These are phyloP conservation scores for Pomatostomus ruficeps DNA, from an alignment of 2,113 vertebrate genomes.

Conservation along the genomic window DNA sequence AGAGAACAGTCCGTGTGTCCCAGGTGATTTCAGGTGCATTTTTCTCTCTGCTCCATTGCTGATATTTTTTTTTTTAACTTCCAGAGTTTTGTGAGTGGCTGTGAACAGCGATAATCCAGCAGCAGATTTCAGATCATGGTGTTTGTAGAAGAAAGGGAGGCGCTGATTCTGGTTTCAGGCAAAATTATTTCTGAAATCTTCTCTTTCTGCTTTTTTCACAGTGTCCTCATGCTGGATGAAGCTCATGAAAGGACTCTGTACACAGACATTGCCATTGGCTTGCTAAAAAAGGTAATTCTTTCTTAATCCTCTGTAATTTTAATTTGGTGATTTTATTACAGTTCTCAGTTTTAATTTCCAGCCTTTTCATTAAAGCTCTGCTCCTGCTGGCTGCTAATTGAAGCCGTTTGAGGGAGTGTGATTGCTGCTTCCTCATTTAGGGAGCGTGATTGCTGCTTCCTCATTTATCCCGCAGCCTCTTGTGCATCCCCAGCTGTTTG, in stretches of 20 bases:
- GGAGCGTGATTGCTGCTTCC: not conserved
- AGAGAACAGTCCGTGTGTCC: not conserved
- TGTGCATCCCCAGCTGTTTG: not conserved
- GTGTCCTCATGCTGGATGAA: constrained; percentile 94
- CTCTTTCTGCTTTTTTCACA: constrained; percentile 50
- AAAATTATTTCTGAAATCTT: not conserved
- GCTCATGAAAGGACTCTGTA: constrained; percentile 96
- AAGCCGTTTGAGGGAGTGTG: not conserved
- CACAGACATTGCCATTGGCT: constrained; percentile 95
- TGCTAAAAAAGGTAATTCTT: constrained; percentile 89
- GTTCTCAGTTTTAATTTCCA: not conserved
- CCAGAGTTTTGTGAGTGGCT: not conserved
- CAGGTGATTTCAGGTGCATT: fast-evolving
- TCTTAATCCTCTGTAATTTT: not conserved
- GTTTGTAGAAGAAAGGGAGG: not conserved
- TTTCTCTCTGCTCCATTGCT: not conserved
- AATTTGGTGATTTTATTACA: not conserved
- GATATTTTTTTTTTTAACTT: not conserved
- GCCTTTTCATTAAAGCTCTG: not conserved
- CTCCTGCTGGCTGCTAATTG: not conserved
- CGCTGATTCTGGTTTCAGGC: not conserved
- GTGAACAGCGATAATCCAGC: not conserved
- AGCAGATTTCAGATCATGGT: not conserved
- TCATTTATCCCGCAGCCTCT: not conserved
- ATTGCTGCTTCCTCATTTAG: not conserved